Evolutionary conservation across 2,113 vertebrate genomes (phyloP), one percentile per base, ranked within the genome.

Genomic region (Cebus imitator): DNA sequence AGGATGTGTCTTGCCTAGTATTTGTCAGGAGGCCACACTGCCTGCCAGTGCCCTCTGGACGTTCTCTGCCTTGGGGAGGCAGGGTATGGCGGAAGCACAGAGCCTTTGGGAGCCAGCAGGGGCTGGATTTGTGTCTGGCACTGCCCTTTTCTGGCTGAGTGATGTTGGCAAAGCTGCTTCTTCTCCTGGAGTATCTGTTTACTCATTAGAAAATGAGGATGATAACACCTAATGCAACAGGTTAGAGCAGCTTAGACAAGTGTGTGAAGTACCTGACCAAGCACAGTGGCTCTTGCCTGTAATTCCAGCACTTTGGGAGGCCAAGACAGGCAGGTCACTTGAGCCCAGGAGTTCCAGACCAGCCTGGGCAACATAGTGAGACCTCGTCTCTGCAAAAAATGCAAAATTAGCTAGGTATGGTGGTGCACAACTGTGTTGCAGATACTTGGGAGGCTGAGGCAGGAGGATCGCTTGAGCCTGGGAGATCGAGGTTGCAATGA

Each of bases 151-250:
- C 64, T 64, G 27, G 17, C 13, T 30, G 10, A 48, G 40, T 45
- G 64, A 50, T 58, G 21, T 32, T 17, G 45, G 66, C 68, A 66
- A 64, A 14, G 52, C 64, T 20, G 12, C 20, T 30, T 35, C 23
- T n/a, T 55, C 40, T 91, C 55, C 64, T 37, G 4, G 6, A 58
- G 21, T 40, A 1, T 79, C 23, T 45, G 14, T 45, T 48, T 75
- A 87, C 72, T 88, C 45, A 5, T 6, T 66, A 48, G 76, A 27
- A 72, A 52, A 1, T 17, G 37, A 79, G 43, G 70, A 12, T 8
- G 0, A 2, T 8, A 10, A 8, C 7, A 14, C 40, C 0, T 3
- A 35, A 0, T 0, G 0, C 6, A 7, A 48, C 43, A 17, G 87
- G 27, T 75, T 30, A 37, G 61, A 57, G 68, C 9, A 11, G 40